Evolutionary conservation across 2,888 invertebrate species (phyloP), one percentile per base, ranked within the genome.

Genomic region (Plebejus anna): DNA sequence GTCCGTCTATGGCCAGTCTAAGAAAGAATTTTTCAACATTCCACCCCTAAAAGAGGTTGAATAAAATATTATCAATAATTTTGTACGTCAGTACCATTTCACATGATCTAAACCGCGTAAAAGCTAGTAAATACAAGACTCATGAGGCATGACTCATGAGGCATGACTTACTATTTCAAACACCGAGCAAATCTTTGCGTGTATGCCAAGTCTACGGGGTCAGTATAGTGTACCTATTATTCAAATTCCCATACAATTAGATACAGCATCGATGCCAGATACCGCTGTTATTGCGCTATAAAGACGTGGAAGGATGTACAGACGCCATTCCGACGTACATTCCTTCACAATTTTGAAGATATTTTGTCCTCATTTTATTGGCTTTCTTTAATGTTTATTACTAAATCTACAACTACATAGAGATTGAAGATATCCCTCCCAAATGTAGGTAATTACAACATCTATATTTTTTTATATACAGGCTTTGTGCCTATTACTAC

Each of bases 201-300:
- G 32, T 22, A 32, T 66, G 66, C 66, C 66, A 66, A 66, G 32
- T 32, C 7, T 66, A 66, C 16, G 5, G 32, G 32, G 66, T 66
- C 32, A 66, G 66, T 66, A 32, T 66, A 66, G 61, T 5, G 5
- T 66, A 66, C 32, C 66, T 73, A 51, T 51, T 55, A 73, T 73
- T 73, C 73, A 73, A 73, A 73, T 73, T 13, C 55, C 73, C 73
- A 51, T 73, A 55, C 73, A 90, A 92, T 90, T 85, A 90, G 87
- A 91, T 92, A 91, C 90, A 91, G 90, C 91, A 92, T 91, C 91
- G 92, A 92, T 91, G 92, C 90, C 91, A 92, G 92, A 92, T 92
- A 91, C 88, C 88, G 84, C 90, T 86, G 89, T 91, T 91, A 92
- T 92, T 92, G 90, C 90, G 88, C 91, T 91, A 92, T 93, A 92